A percentile compares a stretch with the other conserved stretches of the same genome.
phyloP scores from a whole-genome alignment of 2,888 invertebrate species.

The Sylvicola cinctus region DNA sequence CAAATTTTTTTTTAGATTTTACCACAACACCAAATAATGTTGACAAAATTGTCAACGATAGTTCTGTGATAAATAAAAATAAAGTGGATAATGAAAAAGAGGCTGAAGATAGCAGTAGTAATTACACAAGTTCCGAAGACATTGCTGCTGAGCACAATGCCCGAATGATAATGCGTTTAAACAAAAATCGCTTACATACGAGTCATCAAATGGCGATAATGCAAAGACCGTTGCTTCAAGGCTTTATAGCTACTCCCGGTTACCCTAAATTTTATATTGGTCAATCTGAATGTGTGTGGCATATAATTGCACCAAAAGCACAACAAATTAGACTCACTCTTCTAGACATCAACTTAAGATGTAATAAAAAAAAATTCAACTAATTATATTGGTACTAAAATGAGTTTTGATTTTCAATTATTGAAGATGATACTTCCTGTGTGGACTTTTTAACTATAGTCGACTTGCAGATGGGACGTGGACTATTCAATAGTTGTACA shows the following conservation, averaged over 20 bases:
- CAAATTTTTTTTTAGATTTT: not conserved
- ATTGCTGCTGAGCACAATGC: not conserved
- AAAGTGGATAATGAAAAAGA: not conserved
- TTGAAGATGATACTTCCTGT: slow-evolving; percentile 10
- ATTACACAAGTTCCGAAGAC: slow-evolving; percentile 1
- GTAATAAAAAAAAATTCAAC: slow-evolving; percentile 23
- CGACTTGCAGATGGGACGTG: slow-evolving; percentile 8
- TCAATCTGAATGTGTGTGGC: slow-evolving; percentile 42
- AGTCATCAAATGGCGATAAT: slow-evolving; percentile 11
- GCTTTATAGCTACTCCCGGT: slow-evolving; percentile 48
- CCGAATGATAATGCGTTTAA: slow-evolving; percentile 1
- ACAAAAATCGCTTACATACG: slow-evolving; percentile 6
- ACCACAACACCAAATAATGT: not conserved
- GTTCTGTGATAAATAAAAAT: slow-evolving; percentile 4
- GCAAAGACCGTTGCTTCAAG: slow-evolving; percentile 21
- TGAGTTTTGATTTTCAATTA: not conserved
- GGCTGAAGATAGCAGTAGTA: not conserved
- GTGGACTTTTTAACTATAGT: slow-evolving; percentile 11
- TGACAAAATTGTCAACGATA: slow-evolving; percentile 3
- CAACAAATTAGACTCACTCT: slow-evolving; percentile 42
- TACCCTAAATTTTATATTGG: slow-evolving; percentile 57
- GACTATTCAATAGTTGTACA: slow-evolving; percentile 11
- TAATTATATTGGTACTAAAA: not conserved
- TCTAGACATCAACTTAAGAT: slow-evolving; percentile 47
- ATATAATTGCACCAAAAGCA: slow-evolving; percentile 35